These are phyloP conservation scores for Chesias legatella DNA, from an alignment of 2,888 invertebrate genomes.

Conservation along the genomic window DNA sequence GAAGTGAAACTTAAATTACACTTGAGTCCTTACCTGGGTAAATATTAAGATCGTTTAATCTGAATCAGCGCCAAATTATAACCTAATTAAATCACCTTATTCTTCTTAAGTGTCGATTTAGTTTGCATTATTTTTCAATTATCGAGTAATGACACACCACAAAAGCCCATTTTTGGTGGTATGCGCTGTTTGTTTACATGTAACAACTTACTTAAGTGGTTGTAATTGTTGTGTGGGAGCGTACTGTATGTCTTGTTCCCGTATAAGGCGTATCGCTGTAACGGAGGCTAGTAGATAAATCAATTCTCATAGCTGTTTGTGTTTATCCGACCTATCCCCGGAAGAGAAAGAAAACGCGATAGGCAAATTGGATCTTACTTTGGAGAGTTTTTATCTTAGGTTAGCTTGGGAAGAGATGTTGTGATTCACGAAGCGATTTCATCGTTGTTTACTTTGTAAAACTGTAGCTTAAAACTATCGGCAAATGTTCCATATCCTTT, in stretches of 20 bases:
- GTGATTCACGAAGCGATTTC: no score
- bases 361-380: no score
- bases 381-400: no score
- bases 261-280: constrained; percentile 28
- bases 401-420: no score
- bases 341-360: not conserved
- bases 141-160: constrained; percentile 21
- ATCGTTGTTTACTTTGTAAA: no score
- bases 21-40: no score
- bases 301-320: constrained; percentile 4
- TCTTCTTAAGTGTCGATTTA: not conserved
- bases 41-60: no score
- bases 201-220: no score
- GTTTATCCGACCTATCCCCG: not conserved
- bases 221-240: constrained; percentile 44
- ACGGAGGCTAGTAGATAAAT: constrained; percentile 3
- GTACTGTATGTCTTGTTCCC: constrained; percentile 27
- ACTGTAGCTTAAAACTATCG: no score
- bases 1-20: no score
- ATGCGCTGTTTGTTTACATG: constrained; percentile 38
- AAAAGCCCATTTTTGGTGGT: constrained; percentile 35
- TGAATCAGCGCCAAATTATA: not conserved
- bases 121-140: constrained; percentile 16
- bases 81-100: not conserved
- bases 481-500: no score